phyloP scores from a whole-genome alignment of 2,113 vertebrate species.

The Xiphorhynchus elegans region DNA sequence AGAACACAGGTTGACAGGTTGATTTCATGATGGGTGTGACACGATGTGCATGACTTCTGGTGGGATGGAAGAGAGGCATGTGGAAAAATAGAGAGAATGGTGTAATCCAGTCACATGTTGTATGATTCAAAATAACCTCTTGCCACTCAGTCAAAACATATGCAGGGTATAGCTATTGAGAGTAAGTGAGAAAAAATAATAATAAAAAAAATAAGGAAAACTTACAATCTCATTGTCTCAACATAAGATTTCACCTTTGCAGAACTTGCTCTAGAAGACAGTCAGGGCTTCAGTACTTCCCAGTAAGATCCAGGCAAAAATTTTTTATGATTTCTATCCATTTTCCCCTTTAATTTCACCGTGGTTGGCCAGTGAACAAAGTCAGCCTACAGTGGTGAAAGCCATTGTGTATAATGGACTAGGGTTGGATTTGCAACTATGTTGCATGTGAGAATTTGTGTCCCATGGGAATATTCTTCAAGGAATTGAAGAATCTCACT shows the following conservation, averaged over 20 bases:
- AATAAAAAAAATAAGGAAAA: background rate
- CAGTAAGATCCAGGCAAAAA: background rate
- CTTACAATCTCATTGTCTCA: background rate
- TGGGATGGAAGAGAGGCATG: background rate
- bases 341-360: background rate
- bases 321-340: background rate
- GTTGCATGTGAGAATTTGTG: background rate
- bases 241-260: rapidly evolving
- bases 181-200: background rate
- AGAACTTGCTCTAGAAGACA: background rate
- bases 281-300: background rate
- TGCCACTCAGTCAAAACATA: background rate
- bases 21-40: background rate
- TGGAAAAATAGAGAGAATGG: background rate
- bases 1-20: background rate
- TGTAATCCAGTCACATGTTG: background rate
- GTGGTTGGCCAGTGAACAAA: background rate
- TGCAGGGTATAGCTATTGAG: background rate
- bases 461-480: background rate
- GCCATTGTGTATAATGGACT: rapidly evolving
- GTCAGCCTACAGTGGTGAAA: background rate
- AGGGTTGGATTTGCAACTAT: background rate
- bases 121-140: background rate
- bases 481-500: background rate
- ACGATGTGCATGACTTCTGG: rapidly evolving